Base-by-base conservation (phyloP, 2,113 vertebrate genomes). In the Malurus alboscapulatus region DNA sequence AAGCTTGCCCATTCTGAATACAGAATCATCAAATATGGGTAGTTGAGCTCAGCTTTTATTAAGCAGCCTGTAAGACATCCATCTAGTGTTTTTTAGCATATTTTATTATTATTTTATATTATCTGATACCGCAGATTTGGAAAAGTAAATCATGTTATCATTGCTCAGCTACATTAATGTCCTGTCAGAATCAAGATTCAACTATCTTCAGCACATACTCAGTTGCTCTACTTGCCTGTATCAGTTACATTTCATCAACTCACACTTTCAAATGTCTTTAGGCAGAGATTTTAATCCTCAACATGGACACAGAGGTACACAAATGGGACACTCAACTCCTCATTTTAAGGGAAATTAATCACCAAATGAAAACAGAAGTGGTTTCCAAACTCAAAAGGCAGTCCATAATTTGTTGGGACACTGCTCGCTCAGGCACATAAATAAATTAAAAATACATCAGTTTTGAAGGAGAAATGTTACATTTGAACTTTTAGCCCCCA, bases 291-390 rank as follows among this genome's bases (percentile, higher is more conserved):
- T 83, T 48, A 26, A 59, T 44, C 14, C 19, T 54, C 73, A 73
- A 5, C 2, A 0, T 15, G 30, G 30, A 59, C 36, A 48, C 17
- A 62, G 7, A 21, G 5, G 21, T 62, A 45, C 12, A 22, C 32
- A 58, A 75, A n/a, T 0, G 2, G 38, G 30, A 57, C 17, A 51
- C 0, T 2, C 10, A 71, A 9, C 5, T 63, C 29, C 30, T 48
- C 30, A 24, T 61, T 92, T 57, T 75, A 45, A 72, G 59, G 10
- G 27, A 19, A 74, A 82, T 79, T 65, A 58, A 72, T n/a, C 36
- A 72, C 18, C 40, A 85, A 67, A 51, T 36, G 12, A 59, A 66
- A 90, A 75, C 6, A 53, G 6, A 75, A 72, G 15, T 17, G 10
- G 12, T 48, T 78, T 74, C 57, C 32, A 55, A 42, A 78, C 8